Conservation (phyloP, 1,140 invertebrate species). For the Bacillus rossius region DNA sequence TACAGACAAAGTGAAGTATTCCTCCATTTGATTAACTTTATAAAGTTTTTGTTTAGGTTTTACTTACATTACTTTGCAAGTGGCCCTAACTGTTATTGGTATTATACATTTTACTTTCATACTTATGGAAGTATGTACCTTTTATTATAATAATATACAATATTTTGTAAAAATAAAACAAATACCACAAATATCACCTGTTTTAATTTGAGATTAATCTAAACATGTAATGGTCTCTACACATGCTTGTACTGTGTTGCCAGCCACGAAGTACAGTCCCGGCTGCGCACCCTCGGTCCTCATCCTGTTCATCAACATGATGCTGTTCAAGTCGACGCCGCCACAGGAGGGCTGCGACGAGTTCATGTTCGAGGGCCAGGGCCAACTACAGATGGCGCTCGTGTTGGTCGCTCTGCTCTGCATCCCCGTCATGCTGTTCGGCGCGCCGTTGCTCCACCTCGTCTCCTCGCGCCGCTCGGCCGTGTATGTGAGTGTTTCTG, state of each 20-base stretch:
- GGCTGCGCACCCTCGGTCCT: constrained; percentile 83
- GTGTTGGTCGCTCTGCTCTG: constrained; percentile 72
- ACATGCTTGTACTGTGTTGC: constrained; percentile 26
- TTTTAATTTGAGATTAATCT: too few species aligned
- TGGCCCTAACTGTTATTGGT: too few species aligned
- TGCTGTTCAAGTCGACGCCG: constrained; percentile 59
- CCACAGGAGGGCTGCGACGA: constrained; percentile 49
- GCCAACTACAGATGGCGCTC: constrained; percentile 61
- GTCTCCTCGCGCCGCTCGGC: neutral
- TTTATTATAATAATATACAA: too few species aligned
- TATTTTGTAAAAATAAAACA: too few species aligned
- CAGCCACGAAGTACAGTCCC: constrained; percentile 36
- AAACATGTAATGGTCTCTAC: too few species aligned
- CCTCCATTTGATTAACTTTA: too few species aligned
- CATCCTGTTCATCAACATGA: constrained; percentile 92
- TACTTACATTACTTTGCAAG: too few species aligned
- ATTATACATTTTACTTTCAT: too few species aligned
- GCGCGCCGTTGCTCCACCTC: constrained; percentile 78
- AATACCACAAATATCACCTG: too few species aligned
- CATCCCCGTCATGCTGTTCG: constrained; percentile 88
- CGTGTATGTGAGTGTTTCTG: constrained; percentile 1
- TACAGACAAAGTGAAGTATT: too few species aligned
- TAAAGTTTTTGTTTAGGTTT: too few species aligned
- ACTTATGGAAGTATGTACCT: too few species aligned
- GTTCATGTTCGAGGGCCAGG: constrained; percentile 71